phyloP scores from a whole-genome alignment of 2,888 invertebrate genomes.

The Allacma fusca region DNA sequence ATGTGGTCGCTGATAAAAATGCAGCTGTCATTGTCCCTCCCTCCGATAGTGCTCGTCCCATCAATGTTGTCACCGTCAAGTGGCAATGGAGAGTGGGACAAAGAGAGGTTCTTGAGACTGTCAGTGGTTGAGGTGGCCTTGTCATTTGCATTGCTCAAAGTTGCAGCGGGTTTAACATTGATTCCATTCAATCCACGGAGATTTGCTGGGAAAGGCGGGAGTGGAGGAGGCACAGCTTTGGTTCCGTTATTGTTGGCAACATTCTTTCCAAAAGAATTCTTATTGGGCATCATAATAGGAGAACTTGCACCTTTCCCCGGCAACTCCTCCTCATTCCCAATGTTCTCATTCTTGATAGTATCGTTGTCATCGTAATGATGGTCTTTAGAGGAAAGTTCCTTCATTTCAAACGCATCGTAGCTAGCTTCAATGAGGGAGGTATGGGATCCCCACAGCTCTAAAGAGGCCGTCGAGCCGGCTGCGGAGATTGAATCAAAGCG shows the following conservation, averaged over 20 bases:
- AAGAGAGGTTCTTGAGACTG: conserved; percentile 32
- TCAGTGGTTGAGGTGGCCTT: conserved; percentile 26
- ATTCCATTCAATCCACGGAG: conserved; percentile 24
- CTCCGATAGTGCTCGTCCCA: conserved; percentile 42
- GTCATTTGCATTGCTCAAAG: neutral
- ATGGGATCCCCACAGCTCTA: conserved; percentile 58
- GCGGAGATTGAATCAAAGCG: conserved; percentile 35
- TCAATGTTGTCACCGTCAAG: conserved; percentile 25
- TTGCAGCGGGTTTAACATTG: conserved; percentile 11
- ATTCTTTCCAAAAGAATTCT: neutral
- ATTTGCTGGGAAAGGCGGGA: conserved; percentile 43
- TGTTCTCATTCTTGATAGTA: conserved; percentile 34
- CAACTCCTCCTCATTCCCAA: neutral
- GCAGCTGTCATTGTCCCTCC: conserved; percentile 69
- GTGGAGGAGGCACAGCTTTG: conserved; percentile 45
- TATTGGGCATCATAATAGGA: neutral
- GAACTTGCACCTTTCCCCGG: neutral
- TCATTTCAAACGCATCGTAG: conserved; percentile 49
- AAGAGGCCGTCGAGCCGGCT: conserved; percentile 36
- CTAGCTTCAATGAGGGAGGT: conserved; percentile 55
- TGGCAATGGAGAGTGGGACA: neutral
- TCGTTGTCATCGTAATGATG: conserved; percentile 45
- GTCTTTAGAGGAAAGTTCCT: conserved; percentile 45
- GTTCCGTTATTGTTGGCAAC: neutral
- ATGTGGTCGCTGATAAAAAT: conserved; percentile 83